A percentile compares a stretch with the other conserved stretches of the same genome.
phyloP scores from a whole-genome alignment of 1,140 invertebrate genomes.

The Mercenaria mercenaria region DNA sequence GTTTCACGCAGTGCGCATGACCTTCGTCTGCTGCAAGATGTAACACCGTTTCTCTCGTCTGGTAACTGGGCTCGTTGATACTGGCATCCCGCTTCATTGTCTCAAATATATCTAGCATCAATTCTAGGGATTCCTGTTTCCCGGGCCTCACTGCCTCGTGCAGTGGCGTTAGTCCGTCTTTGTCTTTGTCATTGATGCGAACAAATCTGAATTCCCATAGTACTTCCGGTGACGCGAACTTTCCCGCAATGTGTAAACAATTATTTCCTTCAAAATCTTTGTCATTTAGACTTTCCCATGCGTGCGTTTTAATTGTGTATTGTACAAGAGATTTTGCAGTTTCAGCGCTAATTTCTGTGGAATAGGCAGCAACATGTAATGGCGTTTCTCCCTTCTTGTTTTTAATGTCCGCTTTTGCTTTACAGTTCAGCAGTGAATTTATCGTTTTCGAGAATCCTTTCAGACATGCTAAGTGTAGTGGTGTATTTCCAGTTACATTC shows the following conservation, averaged over 20 bases:
- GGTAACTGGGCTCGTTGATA: constrained; percentile 77
- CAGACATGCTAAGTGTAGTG: constrained; percentile 84
- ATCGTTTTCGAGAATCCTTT: constrained; percentile 79
- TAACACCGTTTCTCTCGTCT: constrained; percentile 72
- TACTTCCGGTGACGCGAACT: constrained; percentile 78
- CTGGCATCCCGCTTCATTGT: constrained; percentile 79
- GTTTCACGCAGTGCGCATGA: constrained; percentile 64
- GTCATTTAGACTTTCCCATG: constrained; percentile 80
- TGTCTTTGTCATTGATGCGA: constrained; percentile 75
- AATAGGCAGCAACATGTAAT: constrained; percentile 79
- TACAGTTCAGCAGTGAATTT: constrained; percentile 75
- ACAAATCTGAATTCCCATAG: constrained; percentile 81
- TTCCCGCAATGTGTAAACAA: constrained; percentile 80
- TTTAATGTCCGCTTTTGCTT: constrained; percentile 79
- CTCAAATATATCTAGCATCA: constrained; percentile 82
- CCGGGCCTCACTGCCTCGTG: constrained; percentile 71
- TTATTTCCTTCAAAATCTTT: constrained; percentile 80
- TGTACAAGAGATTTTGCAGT: constrained; percentile 77
- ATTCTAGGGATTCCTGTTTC: constrained; percentile 78
- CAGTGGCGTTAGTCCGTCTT: constrained; percentile 72
- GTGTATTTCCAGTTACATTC: constrained; percentile 81
- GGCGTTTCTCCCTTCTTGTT: constrained; percentile 79
- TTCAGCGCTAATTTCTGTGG: constrained; percentile 71
- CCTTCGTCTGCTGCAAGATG: constrained; percentile 77
- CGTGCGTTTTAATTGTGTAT: constrained; percentile 79